Evolutionary conservation across 2,888 invertebrate genomes (phyloP), one percentile per base, ranked within the genome.

Genomic region (Eustalomyia histrio): DNA sequence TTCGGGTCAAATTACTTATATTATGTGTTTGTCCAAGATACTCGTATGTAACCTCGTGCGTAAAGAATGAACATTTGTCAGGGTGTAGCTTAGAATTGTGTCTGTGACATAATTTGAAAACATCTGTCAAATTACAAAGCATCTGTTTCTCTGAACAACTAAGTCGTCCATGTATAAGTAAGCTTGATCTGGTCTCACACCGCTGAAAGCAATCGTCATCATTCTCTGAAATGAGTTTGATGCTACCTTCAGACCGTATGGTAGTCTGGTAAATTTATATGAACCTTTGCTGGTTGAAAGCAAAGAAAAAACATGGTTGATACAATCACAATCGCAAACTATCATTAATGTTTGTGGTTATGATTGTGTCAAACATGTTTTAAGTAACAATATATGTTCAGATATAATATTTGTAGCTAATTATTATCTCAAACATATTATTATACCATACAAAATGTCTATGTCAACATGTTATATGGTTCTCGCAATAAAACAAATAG

Each of bases 11-110:
- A n/a, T n/a, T n/a, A n/a, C n/a, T n/a, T n/a, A n/a, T n/a, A n/a
- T 47, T 73, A 21, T 65, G 60, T 47, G 65, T 74, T 24, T 74
- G 65, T 1, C 64, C 57, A 5, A 73, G 47, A n/a, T n/a, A n/a
- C n/a, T n/a, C n/a, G 39, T 24, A 73, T 7, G 73, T 73, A 8
- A 73, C 64, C 29, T 64, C 57, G 1, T 4, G 14, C 29, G 3
- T 53, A 29, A 65, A 65, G 18, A 65, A 65, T 12, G 7, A 53
- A 65, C 35, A 52, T 50, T 61, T 61, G 8, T 57, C 29, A n/a
- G 39, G 69, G 57, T 43, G 39, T 17, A 47, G 10, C 39, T 58
- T 58, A 8, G 47, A 16, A 24, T 65, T 53, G 16, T 33, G 14
- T 17, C 10, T 16, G 17, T 35, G 33, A 18, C 60, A 60, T n/a